A percentile compares a stretch with the other conserved stretches of the same genome.
Evolutionary conservation across 2,113 vertebrate species (phyloP).

Genomic region (Heterocephalus glaber): DNA sequence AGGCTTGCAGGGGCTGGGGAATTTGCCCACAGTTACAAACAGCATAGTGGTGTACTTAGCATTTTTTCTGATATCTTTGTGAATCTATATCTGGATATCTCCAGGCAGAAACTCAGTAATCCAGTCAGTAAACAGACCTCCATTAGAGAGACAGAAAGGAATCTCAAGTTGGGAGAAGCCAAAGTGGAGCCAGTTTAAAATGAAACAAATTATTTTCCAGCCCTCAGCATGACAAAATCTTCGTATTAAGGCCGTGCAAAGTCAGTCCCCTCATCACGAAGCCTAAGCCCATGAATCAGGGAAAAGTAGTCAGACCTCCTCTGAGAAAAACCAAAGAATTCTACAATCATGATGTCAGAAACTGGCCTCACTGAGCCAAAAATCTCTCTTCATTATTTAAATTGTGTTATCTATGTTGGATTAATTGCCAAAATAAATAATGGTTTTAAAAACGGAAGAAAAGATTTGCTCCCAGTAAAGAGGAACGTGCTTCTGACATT

Average conservation of each 20-base stretch:
- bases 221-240: not conserved
- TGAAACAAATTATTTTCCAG: not conserved
- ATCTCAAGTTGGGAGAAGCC: not conserved
- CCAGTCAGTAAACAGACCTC: not conserved
- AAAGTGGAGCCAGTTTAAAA: not conserved
- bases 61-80: not conserved
- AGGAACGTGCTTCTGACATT: no score
- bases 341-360: not conserved
- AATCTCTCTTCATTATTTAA: not conserved
- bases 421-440: not conserved
- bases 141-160: not conserved
- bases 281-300: not conserved
- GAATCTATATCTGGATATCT: not conserved
- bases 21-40: not conserved
- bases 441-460: not conserved
- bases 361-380: not conserved
- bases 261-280: not conserved
- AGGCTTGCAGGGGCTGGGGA: not conserved
- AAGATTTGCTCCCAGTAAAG: not conserved
- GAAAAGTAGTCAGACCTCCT: not conserved
- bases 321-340: not conserved
- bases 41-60: not conserved
- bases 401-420: not conserved
- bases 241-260: not conserved
- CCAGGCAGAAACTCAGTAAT: not conserved